These are phyloP conservation scores for Ryuthela nishihirai DNA, from an alignment of 2,888 invertebrate species.

Conservation along the genomic window DNA sequence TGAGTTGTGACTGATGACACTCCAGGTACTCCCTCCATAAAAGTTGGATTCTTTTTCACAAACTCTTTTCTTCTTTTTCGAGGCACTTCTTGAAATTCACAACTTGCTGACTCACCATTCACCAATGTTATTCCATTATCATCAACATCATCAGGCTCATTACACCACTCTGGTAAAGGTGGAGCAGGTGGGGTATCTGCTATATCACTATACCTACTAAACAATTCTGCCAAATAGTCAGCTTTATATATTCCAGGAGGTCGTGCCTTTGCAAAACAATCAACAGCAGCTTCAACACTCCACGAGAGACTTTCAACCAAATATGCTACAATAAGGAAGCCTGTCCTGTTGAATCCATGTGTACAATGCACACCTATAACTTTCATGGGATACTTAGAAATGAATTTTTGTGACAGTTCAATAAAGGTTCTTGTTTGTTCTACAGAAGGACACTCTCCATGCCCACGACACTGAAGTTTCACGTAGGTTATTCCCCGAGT, in stretches of 20 bases:
- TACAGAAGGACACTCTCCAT: slow-evolving; percentile 81
- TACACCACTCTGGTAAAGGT: slow-evolving; percentile 80
- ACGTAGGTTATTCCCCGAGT: slow-evolving; percentile 72
- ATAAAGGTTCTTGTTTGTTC: slow-evolving; percentile 86
- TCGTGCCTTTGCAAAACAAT: slow-evolving; percentile 53
- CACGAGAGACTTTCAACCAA: slow-evolving; percentile 79
- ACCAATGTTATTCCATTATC: slow-evolving; percentile 47
- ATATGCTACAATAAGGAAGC: slow-evolving; percentile 88
- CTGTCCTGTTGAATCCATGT: slow-evolving; percentile 97
- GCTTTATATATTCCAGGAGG: slow-evolving; percentile 97
- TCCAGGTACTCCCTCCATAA: slow-evolving; percentile 83
- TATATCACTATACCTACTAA: slow-evolving; percentile 69
- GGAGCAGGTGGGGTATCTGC: slow-evolving; percentile 69
- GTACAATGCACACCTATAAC: slow-evolving; percentile 86
- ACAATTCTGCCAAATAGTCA: slow-evolving; percentile 88
- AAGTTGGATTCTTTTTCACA: slow-evolving; percentile 51
- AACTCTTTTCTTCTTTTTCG: slow-evolving; percentile 29
- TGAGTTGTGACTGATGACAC: slow-evolving; percentile 67
- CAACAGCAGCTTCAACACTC: slow-evolving; percentile 50
- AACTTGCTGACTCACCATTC: slow-evolving; percentile 4
- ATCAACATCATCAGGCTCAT: slow-evolving; percentile 55
- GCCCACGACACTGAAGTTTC: slow-evolving; percentile 86
- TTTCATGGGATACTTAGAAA: slow-evolving; percentile 72
- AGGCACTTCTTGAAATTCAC: slow-evolving; percentile 6
- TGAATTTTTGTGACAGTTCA: slow-evolving; percentile 70